phyloP scores from a whole-genome alignment of 2,888 invertebrate genomes.

The Zhuqinia jingwanae region DNA sequence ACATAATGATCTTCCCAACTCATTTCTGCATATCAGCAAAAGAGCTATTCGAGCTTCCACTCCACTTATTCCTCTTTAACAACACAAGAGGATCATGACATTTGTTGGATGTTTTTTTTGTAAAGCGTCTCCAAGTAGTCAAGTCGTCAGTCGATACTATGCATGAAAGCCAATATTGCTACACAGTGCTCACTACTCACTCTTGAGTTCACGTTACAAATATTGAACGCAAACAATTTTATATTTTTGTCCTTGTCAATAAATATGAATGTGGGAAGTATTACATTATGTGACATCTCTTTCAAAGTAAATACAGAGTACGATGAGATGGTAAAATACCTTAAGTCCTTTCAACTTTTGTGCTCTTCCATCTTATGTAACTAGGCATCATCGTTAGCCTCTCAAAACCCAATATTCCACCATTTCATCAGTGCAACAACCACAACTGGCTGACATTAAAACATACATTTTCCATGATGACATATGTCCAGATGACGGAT shows the following conservation, averaged over 20 bases:
- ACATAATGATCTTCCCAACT: too few species aligned
- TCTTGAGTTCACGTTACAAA: not conserved
- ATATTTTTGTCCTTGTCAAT: not conserved
- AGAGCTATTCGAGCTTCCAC: conserved; percentile 11
- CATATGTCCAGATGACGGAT: conserved; percentile 33
- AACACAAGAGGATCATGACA: too few species aligned
- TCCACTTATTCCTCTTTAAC: not conserved
- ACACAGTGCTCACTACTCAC: too few species aligned
- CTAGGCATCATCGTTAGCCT: not conserved
- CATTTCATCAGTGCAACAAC: conserved; percentile 33
- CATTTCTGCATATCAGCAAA: not conserved
- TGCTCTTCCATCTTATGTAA: not conserved
- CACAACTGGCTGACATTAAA: conserved; percentile 41
- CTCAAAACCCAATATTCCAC: not conserved
- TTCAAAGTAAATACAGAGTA: not conserved
- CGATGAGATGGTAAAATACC: not conserved
- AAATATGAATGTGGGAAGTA: not conserved
- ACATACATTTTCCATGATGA: conserved; percentile 40
- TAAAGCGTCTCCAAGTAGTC: not conserved
- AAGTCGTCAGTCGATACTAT: conserved; percentile 2
- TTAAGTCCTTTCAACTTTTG: conserved; percentile 1
- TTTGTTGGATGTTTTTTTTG: conserved; percentile 7
- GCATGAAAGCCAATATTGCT: conserved; percentile 2
- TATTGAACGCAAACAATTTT: not conserved
- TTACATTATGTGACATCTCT: not conserved